Percentiles rank a stretch among this genome's conserved stretches.
Conservation (phyloP, 1,140 invertebrate genomes). For the Chionoecetes opilio region DNA sequence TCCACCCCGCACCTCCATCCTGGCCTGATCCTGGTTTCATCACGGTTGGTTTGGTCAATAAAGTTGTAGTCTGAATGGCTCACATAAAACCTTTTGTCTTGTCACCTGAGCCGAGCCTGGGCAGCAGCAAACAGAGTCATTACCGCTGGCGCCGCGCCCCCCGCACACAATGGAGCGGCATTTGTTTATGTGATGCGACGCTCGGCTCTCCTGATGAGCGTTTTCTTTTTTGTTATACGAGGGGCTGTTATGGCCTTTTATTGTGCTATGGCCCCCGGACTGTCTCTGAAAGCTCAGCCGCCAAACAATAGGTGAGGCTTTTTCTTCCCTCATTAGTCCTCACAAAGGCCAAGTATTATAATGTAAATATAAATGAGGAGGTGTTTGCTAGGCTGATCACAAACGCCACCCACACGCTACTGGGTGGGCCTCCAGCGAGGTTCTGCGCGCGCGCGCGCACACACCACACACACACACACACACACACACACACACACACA, state of each 20-base stretch:
- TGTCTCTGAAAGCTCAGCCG: constrained; percentile 34
- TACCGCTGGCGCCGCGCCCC: constrained; percentile 45
- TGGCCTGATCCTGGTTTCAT: too few species aligned
- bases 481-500: constrained; percentile 35
- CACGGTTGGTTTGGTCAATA: constrained; percentile 41
- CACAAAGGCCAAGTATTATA: constrained; percentile 12
- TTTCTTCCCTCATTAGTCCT: neutral
- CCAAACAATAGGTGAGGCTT: constrained; percentile 37
- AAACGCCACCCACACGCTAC: neutral
- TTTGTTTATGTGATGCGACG: constrained; percentile 54
- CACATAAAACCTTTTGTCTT: constrained; percentile 60
- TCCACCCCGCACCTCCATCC: too few species aligned
- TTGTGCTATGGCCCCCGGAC: neutral
- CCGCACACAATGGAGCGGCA: constrained; percentile 41
- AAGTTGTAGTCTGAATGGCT: constrained; percentile 53
- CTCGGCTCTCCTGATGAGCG: neutral
- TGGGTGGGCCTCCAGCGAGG: too few species aligned
- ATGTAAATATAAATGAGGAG: constrained; percentile 42
- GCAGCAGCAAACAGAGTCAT: constrained; percentile 62
- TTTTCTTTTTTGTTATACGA: neutral
- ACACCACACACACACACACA: constrained; percentile 16
- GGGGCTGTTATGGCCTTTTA: constrained; percentile 54
- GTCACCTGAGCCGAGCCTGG: constrained; percentile 55
- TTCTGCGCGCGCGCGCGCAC: too few species aligned
- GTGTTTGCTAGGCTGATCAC: neutral